These are phyloP conservation scores for Zaprionus taronus DNA, from an alignment of 1,140 invertebrate species.

Conservation along the genomic window DNA sequence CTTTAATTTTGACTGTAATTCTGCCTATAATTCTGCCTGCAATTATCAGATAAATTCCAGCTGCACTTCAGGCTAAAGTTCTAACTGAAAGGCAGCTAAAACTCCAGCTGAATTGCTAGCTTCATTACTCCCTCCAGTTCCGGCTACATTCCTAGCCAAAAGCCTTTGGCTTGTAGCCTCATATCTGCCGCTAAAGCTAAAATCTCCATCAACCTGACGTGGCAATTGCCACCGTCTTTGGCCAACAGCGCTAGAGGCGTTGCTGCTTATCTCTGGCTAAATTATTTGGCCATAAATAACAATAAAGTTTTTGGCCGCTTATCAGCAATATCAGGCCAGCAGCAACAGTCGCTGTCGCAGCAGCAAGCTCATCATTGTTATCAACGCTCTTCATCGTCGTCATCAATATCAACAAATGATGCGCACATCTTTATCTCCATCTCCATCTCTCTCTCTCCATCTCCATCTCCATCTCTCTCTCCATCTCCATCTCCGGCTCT, in stretches of 20 bases:
- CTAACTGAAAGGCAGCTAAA: background rate
- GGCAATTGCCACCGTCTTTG: conserved; percentile 30
- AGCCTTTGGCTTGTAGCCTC: background rate
- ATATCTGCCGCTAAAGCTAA: background rate
- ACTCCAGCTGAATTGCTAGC: background rate
- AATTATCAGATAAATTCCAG: background rate
- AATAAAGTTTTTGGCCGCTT: conserved; percentile 66
- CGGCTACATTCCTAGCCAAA: background rate
- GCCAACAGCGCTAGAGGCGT: conserved; percentile 1
- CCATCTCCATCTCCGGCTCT: background rate
- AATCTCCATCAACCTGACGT: conserved; percentile 34
- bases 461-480: background rate
- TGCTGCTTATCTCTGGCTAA: conserved; percentile 31
- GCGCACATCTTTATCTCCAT: background rate
- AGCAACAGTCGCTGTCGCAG: conserved; percentile 1
- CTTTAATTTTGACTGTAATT: background rate
- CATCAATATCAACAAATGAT: background rate
- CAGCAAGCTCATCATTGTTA: conserved; percentile 9
- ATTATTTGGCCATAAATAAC: conserved; percentile 79
- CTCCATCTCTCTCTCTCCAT: background rate
- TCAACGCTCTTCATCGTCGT: conserved; percentile 14
- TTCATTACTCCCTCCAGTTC: background rate
- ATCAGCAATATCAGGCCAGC: conserved; percentile 16
- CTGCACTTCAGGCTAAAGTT: background rate
- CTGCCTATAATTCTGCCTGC: background rate